Evolutionary conservation across 1,140 invertebrate species (phyloP).

Genomic region (Eupeodes corollae): DNA sequence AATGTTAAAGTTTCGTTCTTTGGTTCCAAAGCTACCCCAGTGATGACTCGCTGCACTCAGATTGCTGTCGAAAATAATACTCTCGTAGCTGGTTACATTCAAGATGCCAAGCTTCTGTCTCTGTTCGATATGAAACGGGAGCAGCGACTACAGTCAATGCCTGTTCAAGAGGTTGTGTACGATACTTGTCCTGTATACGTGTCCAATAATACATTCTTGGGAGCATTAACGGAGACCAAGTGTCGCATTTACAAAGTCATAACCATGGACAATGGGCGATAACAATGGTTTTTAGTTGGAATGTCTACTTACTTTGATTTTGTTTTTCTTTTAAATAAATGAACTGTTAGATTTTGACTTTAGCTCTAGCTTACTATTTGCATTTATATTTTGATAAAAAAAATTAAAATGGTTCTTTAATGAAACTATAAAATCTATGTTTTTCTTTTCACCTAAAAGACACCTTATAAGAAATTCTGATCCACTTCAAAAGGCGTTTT

Average conservation of each 20-base stretch:
- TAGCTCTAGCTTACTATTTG: no score
- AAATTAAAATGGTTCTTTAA: no score
- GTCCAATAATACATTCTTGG: conserved; percentile 41
- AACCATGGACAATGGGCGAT: neutral
- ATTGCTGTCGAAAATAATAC: conserved; percentile 43
- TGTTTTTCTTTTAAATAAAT: no score
- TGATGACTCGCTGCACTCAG: conserved; percentile 50
- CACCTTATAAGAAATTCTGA: no score
- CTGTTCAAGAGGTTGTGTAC: conserved; percentile 48
- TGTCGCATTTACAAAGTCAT: conserved; percentile 48
- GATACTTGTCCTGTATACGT: conserved; percentile 49
- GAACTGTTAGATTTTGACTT: no score
- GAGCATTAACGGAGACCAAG: conserved; percentile 52
- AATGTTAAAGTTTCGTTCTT: conserved; percentile 46
- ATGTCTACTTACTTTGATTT: no score
- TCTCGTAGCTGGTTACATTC: conserved; percentile 54
- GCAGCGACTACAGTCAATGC: conserved; percentile 44
- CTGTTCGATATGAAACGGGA: conserved; percentile 56
- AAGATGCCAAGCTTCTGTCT: conserved; percentile 47
- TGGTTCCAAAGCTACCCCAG: conserved; percentile 49
- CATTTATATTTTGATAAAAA: no score
- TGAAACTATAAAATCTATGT: no score
- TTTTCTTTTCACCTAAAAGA: no score
- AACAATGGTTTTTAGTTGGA: neutral
- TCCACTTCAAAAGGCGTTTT: no score